These are phyloP conservation scores for Conistra vaccinii DNA, from an alignment of 2,888 invertebrate genomes.

Conservation along the genomic window DNA sequence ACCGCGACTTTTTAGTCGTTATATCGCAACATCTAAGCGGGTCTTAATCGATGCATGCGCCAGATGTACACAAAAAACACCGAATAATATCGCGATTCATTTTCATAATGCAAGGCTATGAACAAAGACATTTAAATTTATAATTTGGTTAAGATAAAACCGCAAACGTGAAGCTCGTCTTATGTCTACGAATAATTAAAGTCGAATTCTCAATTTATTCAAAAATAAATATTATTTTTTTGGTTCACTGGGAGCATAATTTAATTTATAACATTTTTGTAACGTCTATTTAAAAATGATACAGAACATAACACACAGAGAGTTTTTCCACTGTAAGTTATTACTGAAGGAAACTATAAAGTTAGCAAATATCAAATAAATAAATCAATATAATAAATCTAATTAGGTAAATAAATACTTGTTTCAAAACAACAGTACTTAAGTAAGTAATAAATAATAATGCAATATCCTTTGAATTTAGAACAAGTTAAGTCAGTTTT, in stretches of 20 bases:
- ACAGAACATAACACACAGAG: too few species aligned
- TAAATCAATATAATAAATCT: slow-evolving; percentile 6
- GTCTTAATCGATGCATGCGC: slow-evolving; percentile 71
- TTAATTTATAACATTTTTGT: slow-evolving; percentile 20
- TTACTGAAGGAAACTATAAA: slow-evolving; percentile 1
- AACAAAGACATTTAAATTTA: slow-evolving; percentile 79
- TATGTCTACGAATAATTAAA: slow-evolving; percentile 66
- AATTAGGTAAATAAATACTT: background rate
- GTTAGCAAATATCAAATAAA: slow-evolving; percentile 1
- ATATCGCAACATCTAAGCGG: slow-evolving; percentile 39
- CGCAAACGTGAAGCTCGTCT: slow-evolving; percentile 53
- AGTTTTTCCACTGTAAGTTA: background rate
- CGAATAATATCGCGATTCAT: slow-evolving; percentile 70
- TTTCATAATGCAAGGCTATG: slow-evolving; percentile 72
- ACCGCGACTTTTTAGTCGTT: slow-evolving; percentile 1
- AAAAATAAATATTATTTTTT: slow-evolving; percentile 23
- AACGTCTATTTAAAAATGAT: background rate
- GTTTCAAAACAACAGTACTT: background rate
- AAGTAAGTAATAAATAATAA: background rate
- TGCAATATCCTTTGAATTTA: slow-evolving; percentile 20
- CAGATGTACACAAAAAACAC: slow-evolving; percentile 67
- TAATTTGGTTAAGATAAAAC: slow-evolving; percentile 73
- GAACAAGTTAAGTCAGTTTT: background rate
- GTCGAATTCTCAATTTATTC: slow-evolving; percentile 41
- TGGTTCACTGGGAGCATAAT: slow-evolving; percentile 4